Percentiles rank a stretch among this genome's conserved stretches.
phyloP scores from a whole-genome alignment of 2,797 vertebrate species.

The Philypnodon macrostomus region DNA sequence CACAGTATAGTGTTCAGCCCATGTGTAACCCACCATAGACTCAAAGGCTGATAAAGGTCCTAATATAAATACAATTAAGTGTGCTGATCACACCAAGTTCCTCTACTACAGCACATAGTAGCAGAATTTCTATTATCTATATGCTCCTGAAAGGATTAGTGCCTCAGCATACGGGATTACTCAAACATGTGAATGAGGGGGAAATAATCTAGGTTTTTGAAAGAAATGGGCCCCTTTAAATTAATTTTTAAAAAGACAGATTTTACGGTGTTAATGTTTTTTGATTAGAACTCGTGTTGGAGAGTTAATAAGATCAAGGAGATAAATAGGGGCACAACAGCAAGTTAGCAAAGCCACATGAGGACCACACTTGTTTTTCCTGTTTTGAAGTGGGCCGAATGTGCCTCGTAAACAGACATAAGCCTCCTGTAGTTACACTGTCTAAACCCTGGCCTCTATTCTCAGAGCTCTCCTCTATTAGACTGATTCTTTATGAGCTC shows the following conservation, averaged over 20 bases:
- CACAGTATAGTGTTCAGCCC: too few species aligned
- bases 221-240: too few species aligned
- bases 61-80: too few species aligned
- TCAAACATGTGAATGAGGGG: too few species aligned
- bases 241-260: not conserved
- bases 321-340: constrained; percentile 5
- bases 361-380: constrained; percentile 13
- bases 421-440: constrained; percentile 47
- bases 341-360: constrained; percentile 7
- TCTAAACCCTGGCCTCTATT: constrained; percentile 32
- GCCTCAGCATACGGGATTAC: too few species aligned
- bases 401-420: constrained; percentile 38
- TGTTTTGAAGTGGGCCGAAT: not conserved
- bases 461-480: constrained; percentile 61
- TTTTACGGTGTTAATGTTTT: constrained; percentile 11
- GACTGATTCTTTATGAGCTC: constrained; percentile 66
- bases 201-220: too few species aligned
- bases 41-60: too few species aligned
- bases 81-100: too few species aligned
- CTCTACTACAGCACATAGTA: too few species aligned
- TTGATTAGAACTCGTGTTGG: constrained; percentile 13
- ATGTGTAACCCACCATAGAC: too few species aligned
- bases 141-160: too few species aligned
- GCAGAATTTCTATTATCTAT: too few species aligned
- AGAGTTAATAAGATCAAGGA: constrained; percentile 25